Percentiles rank a stretch among this genome's conserved stretches.
phyloP scores from a whole-genome alignment of 1,140 invertebrate species.

The Cherax destructor region DNA sequence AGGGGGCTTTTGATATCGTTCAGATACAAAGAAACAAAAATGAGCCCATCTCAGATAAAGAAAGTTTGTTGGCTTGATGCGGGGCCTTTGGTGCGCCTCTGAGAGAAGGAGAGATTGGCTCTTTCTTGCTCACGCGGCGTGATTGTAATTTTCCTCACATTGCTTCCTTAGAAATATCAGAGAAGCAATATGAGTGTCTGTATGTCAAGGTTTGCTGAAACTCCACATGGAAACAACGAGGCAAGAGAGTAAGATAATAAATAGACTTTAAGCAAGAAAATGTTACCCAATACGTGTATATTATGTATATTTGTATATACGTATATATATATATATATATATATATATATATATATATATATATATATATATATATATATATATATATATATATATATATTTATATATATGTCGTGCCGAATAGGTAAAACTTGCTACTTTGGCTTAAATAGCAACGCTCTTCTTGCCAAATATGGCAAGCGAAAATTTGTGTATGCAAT shows the following conservation, averaged over 20 bases:
- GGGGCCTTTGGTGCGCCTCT: neutral
- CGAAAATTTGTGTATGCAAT: too few species aligned
- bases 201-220: neutral
- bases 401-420: too few species aligned
- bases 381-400: neutral
- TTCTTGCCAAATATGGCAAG: too few species aligned
- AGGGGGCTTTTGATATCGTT: slow-evolving; percentile 24
- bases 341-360: slow-evolving; percentile 5
- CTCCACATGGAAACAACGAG: neutral
- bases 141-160: slow-evolving; percentile 21
- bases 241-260: too few species aligned
- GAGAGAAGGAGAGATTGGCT: slow-evolving; percentile 7
- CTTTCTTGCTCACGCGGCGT: neutral
- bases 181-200: neutral
- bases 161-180: neutral
- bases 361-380: slow-evolving; percentile 14
- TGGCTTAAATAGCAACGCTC: too few species aligned
- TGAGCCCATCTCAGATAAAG: slow-evolving; percentile 38
- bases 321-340: neutral
- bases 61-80: slow-evolving; percentile 39
- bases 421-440: too few species aligned
- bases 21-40: slow-evolving; percentile 31
- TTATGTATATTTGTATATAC: neutral
- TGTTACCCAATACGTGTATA: neutral
- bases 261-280: too few species aligned